Evolutionary conservation across 2,888 invertebrate genomes (phyloP).

Genomic region (Horisme vitalbata): DNA sequence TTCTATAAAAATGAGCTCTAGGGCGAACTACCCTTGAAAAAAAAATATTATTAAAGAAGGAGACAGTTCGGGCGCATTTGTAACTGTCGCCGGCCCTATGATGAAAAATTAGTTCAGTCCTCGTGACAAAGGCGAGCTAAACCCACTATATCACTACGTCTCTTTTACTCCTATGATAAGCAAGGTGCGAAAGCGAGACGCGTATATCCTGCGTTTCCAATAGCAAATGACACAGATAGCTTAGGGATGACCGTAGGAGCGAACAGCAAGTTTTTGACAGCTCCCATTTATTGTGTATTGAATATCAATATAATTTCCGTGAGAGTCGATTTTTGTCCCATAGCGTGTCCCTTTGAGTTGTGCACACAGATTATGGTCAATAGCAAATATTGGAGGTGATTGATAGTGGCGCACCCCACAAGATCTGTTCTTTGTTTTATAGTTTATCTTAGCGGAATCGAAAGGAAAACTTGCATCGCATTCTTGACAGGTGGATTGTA

Average conservation of each 20-base stretch:
- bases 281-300: slow-evolving; percentile 82
- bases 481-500: slow-evolving; percentile 1
- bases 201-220: slow-evolving; percentile 70
- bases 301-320: slow-evolving; percentile 83
- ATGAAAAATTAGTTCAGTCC: slow-evolving; percentile 83
- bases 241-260: slow-evolving; percentile 83
- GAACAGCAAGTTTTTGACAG: slow-evolving; percentile 84
- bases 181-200: slow-evolving; percentile 51
- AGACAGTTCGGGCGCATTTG: slow-evolving; percentile 83
- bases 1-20: slow-evolving; percentile 73
- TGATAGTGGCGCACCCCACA: slow-evolving; percentile 61
- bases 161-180: slow-evolving; percentile 53
- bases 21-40: slow-evolving; percentile 80
- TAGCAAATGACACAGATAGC: slow-evolving; percentile 82
- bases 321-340: slow-evolving; percentile 80
- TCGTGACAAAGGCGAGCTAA: slow-evolving; percentile 81
- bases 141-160: slow-evolving; percentile 70
- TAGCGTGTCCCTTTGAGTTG: slow-evolving; percentile 73
- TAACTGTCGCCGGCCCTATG: slow-evolving; percentile 83
- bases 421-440: slow-evolving; percentile 50
- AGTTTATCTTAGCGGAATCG: slow-evolving; percentile 24
- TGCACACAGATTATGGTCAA: slow-evolving; percentile 77
- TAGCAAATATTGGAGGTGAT: slow-evolving; percentile 78
- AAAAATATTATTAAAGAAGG: slow-evolving; percentile 83
- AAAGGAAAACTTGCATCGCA: slow-evolving; percentile 14